phyloP scores from a whole-genome alignment of 2,113 vertebrate species.

The Dicentrarchus labrax region DNA sequence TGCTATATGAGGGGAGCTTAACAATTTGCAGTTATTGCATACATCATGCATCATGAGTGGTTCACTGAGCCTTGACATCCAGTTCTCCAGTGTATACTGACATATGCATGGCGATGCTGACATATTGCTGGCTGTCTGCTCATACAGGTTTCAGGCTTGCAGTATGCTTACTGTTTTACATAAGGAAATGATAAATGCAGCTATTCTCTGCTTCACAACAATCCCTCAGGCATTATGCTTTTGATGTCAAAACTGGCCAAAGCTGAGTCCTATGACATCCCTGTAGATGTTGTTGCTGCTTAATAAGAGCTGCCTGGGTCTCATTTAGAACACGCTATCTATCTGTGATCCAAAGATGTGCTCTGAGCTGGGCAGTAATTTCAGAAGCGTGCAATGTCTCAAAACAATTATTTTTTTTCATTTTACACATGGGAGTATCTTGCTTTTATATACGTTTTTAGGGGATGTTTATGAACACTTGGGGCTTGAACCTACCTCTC shows the following conservation, averaged over 20 bases:
- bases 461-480: not conserved
- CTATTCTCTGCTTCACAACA: constrained; percentile 38
- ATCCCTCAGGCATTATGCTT: constrained; percentile 18
- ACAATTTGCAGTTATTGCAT: constrained; percentile 31
- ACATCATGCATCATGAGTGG: constrained; percentile 38
- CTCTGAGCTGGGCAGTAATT: not conserved
- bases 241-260: constrained; percentile 33
- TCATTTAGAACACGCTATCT: constrained; percentile 29
- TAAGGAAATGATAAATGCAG: constrained; percentile 61
- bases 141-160: constrained; percentile 6
- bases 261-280: constrained; percentile 7
- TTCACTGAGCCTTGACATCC: constrained; percentile 22
- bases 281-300: constrained; percentile 13
- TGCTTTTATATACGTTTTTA: constrained; percentile 12
- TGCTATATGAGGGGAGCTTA: constrained; percentile 18
- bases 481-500: not conserved
- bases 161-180: constrained; percentile 37
- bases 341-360: constrained; percentile 4
- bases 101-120: constrained; percentile 32
- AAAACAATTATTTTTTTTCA: not conserved
- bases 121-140: constrained; percentile 35
- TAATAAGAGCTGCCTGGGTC: constrained; percentile 26
- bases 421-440: not conserved
- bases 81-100: not conserved
- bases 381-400: not conserved